These are phyloP conservation scores for Tolmerus cingulatus DNA, from an alignment of 2,888 invertebrate genomes.

Conservation along the genomic window DNA sequence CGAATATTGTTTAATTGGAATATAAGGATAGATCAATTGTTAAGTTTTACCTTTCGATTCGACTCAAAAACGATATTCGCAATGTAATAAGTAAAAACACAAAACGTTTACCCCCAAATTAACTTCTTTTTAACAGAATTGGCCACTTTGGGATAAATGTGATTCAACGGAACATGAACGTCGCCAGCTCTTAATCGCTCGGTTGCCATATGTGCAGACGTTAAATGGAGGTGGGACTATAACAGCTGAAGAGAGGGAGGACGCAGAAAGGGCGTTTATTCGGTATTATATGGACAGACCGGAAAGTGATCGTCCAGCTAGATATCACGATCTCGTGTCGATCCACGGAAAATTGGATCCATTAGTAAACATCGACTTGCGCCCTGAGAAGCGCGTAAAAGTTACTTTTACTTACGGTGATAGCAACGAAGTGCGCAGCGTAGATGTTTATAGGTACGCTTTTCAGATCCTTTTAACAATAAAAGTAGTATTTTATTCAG, in stretches of 20 bases:
- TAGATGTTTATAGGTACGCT: slow-evolving; percentile 74
- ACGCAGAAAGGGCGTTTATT: slow-evolving; percentile 92
- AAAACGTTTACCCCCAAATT: too few relatives aligned
- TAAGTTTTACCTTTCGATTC: too few relatives aligned
- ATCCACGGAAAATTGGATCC: slow-evolving; percentile 92
- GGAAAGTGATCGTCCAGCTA: slow-evolving; percentile 81
- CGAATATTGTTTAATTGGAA: too few relatives aligned
- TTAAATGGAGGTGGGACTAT: slow-evolving; percentile 91
- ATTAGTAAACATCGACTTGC: slow-evolving; percentile 84
- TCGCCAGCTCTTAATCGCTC: slow-evolving; percentile 84
- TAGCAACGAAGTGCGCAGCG: slow-evolving; percentile 75
- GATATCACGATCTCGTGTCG: slow-evolving; percentile 77
- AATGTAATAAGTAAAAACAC: too few relatives aligned
- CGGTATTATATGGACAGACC: slow-evolving; percentile 90
- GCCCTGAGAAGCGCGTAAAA: slow-evolving; percentile 86
- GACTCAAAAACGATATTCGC: too few relatives aligned
- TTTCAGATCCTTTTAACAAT: not conserved
- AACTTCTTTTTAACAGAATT: slow-evolving; percentile 61
- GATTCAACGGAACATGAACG: slow-evolving; percentile 90
- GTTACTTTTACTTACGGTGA: slow-evolving; percentile 84
- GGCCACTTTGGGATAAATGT: slow-evolving; percentile 78
- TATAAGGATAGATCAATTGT: too few relatives aligned
- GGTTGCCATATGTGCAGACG: slow-evolving; percentile 84
- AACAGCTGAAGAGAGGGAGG: slow-evolving; percentile 84
- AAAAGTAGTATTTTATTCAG: too few relatives aligned